Evolutionary conservation across 2,797 vertebrate genomes (phyloP).

Genomic region (Bufotes viridis): DNA sequence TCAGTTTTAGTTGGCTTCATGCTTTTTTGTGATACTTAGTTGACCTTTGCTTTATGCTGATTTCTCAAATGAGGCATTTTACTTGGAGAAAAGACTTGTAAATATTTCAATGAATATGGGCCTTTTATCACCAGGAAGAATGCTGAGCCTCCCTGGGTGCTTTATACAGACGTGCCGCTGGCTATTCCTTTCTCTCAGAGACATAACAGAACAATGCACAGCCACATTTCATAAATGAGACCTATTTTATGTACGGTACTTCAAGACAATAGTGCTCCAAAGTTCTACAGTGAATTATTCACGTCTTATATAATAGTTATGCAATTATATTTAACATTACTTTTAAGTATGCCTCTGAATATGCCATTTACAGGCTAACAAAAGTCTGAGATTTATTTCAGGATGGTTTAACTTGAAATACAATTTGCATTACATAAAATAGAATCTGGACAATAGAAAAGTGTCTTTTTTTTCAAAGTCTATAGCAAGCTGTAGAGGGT

Average conservation of each 20-base stretch:
- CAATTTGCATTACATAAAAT: background rate
- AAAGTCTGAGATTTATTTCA: slow-evolving; percentile 10
- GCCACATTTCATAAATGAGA: slow-evolving; percentile 19
- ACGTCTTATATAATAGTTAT: slow-evolving; percentile 34
- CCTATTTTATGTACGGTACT: slow-evolving; percentile 28
- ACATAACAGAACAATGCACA: slow-evolving; percentile 36
- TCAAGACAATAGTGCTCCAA: slow-evolving; percentile 26
- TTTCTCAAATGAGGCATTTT: slow-evolving; percentile 48
- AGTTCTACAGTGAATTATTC: slow-evolving; percentile 37
- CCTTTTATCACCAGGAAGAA: slow-evolving; percentile 37
- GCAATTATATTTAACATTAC: slow-evolving; percentile 22
- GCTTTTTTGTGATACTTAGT: slow-evolving; percentile 2
- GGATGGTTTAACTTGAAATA: background rate
- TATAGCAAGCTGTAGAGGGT: background rate
- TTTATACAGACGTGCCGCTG: background rate
- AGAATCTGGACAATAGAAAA: slow-evolving; percentile 1
- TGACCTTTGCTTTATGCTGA: slow-evolving; percentile 49
- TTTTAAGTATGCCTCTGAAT: slow-evolving; percentile 1
- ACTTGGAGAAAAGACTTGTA: slow-evolving; percentile 30
- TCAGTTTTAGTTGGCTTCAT: background rate
- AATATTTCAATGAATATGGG: slow-evolving; percentile 43
- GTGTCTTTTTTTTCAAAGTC: background rate
- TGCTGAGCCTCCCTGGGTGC: slow-evolving; percentile 24
- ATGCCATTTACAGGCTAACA: slow-evolving; percentile 3
- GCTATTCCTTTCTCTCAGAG: slow-evolving; percentile 31